Evolutionary conservation across 2,888 invertebrate genomes (phyloP).

Genomic region (Marasmarcha lunaedactyla): DNA sequence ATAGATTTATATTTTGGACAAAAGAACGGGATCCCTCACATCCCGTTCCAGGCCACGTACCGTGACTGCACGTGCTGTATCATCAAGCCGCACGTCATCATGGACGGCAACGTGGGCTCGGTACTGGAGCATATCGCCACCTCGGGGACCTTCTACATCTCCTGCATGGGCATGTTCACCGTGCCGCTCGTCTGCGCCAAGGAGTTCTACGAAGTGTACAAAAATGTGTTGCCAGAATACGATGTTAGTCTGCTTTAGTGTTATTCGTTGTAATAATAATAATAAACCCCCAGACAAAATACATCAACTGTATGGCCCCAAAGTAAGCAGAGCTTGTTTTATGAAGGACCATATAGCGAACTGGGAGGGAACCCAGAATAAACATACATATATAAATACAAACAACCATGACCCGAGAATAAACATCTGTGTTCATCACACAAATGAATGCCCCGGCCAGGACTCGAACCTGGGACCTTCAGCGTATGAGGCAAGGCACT

Average conservation of each 20-base stretch:
- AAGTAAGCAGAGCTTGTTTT: no score
- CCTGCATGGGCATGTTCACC: constrained; percentile 83
- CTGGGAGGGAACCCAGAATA: no score
- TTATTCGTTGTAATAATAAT: no score
- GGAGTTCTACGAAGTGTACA: constrained; percentile 93
- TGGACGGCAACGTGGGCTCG: constrained; percentile 78
- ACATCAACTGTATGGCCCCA: no score
- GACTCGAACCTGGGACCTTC: no score
- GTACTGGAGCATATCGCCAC: constrained; percentile 81
- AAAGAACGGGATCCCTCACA: constrained; percentile 25
- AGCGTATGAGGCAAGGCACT: no score
- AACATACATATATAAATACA: no score
- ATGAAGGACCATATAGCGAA: no score
- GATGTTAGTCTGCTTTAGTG: constrained; percentile 50
- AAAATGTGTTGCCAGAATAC: constrained; percentile 84
- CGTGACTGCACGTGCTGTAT: constrained; percentile 81
- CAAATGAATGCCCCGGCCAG: no score
- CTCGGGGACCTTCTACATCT: constrained; percentile 77
- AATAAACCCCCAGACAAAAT: no score
- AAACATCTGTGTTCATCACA: no score
- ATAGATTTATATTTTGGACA: background rate
- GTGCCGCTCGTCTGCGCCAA: constrained; percentile 83
- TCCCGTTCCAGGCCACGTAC: constrained; percentile 66
- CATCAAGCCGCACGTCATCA: constrained; percentile 90
- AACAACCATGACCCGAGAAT: no score